phyloP scores from a whole-genome alignment of 2,888 invertebrate genomes.

The Deilephila elpenor region DNA sequence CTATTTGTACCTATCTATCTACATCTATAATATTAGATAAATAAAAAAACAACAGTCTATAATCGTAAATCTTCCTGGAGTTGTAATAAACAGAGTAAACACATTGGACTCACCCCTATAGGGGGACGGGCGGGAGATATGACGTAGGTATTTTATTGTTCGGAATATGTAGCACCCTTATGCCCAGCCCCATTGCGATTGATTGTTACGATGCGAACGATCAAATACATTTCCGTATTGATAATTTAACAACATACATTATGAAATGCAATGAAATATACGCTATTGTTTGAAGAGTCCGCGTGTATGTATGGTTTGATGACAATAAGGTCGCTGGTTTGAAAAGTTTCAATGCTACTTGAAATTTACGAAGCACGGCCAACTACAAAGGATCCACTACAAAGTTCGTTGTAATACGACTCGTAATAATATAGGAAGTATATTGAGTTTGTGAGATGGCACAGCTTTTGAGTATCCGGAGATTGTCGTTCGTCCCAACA shows the following conservation, averaged over 20 bases:
- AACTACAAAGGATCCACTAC: not conserved
- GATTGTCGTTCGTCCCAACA: not conserved
- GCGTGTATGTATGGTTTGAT: no score
- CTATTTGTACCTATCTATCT: no score
- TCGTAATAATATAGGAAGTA: not conserved
- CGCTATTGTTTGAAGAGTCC: no score
- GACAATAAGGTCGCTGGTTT: no score
- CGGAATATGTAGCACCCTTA: not conserved
- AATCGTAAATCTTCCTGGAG: not conserved
- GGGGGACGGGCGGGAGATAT: not conserved
- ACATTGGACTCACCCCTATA: not conserved
- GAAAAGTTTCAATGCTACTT: no score
- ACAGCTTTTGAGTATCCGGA: not conserved
- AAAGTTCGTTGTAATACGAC: not conserved
- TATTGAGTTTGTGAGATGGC: not conserved
- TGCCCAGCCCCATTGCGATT: not conserved
- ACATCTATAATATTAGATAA: no score
- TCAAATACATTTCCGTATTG: not conserved
- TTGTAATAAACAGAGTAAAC: constrained; percentile 1
- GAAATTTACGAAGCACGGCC: no score
- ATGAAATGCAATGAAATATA: not conserved
- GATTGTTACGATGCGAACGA: not conserved
- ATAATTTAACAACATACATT: not conserved
- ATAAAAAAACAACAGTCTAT: not conserved
- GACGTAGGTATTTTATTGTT: not conserved